These are phyloP conservation scores for Oscheius sp. DNA, from an alignment of 2,888 invertebrate genomes.

Conservation along the genomic window DNA sequence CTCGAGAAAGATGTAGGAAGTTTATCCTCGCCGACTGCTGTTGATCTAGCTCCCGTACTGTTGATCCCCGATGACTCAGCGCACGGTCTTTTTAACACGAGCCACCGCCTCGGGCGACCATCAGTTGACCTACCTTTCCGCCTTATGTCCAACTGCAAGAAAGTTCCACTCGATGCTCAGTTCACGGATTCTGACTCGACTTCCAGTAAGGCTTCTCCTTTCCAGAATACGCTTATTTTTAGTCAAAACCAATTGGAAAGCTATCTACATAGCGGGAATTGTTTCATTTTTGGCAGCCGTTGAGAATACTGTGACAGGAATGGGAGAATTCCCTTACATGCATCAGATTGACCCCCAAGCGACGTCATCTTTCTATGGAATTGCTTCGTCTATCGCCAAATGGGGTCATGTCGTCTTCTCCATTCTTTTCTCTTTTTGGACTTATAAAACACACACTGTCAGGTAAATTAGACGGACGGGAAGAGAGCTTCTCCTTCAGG, in stretches of 20 bases:
- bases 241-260: slow-evolving; percentile 41
- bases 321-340: slow-evolving; percentile 59
- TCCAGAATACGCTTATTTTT: too few species aligned
- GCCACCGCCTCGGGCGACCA: slow-evolving; percentile 9
- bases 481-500: slow-evolving; percentile 33
- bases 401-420: slow-evolving; percentile 56
- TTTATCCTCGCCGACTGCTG: slow-evolving; percentile 18
- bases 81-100: slow-evolving; percentile 27
- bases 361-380: slow-evolving; percentile 54
- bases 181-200: not conserved
- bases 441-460: slow-evolving; percentile 50
- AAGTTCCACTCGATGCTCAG: not conserved
- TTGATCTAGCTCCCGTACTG: slow-evolving; percentile 15
- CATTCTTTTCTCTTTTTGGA: slow-evolving; percentile 55
- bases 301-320: slow-evolving; percentile 56
- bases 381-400: slow-evolving; percentile 53
- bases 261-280: slow-evolving; percentile 44
- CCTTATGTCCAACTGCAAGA: slow-evolving; percentile 12
- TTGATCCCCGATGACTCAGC: slow-evolving; percentile 15
- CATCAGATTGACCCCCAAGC: slow-evolving; percentile 52
- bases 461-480: too few species aligned
- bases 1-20: slow-evolving; percentile 1
- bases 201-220: not conserved
- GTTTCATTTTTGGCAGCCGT: slow-evolving; percentile 56
- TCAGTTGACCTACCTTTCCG: not conserved